A percentile compares a stretch with the other conserved stretches of the same genome.
These are phyloP conservation scores for Asarcornis scutulata DNA, from an alignment of 2,113 vertebrate genomes.

Conservation along the genomic window DNA sequence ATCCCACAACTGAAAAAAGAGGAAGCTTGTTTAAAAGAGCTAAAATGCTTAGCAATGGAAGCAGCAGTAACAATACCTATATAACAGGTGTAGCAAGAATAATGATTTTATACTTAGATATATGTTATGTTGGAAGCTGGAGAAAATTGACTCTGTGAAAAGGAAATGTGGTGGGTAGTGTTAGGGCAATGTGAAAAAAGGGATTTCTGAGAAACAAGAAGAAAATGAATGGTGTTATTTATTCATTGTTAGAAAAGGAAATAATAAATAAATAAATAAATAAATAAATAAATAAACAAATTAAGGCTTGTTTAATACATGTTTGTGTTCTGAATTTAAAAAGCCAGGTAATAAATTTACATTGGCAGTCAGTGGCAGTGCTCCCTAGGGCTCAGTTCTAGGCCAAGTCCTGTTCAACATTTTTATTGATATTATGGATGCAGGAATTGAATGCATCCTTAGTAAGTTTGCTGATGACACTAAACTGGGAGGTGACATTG, in stretches of 20 bases:
- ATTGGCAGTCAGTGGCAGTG: neutral
- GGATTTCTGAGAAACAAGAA: neutral
- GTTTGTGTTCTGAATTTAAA: neutral
- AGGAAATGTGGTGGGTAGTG: neutral
- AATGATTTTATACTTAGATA: neutral
- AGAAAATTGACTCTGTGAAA: neutral
- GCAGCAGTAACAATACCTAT: neutral
- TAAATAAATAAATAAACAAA: no score
- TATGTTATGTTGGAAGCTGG: neutral
- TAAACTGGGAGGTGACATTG: no score
- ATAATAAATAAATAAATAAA: neutral
- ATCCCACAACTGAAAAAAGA: neutral
- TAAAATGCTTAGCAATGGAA: neutral
- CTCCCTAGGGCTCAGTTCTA: neutral
- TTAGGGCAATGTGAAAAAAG: neutral
- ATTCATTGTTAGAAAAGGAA: neutral
- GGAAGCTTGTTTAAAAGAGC: neutral
- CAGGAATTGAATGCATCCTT: neutral
- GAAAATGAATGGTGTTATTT: neutral
- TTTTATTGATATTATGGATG: neutral
- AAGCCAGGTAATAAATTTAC: neutral
- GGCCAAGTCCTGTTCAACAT: neutral
- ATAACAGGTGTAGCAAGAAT: neutral
- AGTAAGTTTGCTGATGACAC: no score
- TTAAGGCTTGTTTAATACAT: neutral